Evolutionary conservation across 2,797 vertebrate species (phyloP), one percentile per base, ranked within the genome.

Genomic region (Sphaeramia orbicularis): DNA sequence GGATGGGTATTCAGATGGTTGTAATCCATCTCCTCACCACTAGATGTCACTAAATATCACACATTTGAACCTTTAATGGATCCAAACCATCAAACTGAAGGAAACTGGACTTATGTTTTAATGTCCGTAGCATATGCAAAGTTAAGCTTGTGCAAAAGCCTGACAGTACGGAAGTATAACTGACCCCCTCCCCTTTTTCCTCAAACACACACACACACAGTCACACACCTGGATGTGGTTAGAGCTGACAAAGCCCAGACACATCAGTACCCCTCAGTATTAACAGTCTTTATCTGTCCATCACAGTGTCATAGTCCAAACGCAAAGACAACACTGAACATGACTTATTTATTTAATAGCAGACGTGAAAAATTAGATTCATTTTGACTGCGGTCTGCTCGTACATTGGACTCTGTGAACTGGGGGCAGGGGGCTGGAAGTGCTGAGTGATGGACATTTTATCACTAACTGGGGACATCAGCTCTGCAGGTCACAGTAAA

Each of bases 401-500:
- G 40, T 57, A 16, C 21, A 43, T 14, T 43, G 9, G 14, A 43
- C 38, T 57, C 43, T 57, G 43, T 21, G 59, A 86, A 93, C 93
- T 92, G 92, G 91, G 92, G 92, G 94, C 93, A 86, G 92, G n/a
- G 92, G 85, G 84, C 88, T 86, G 92, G 92, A 92, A 90, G 92
- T 76, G 93, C 85, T 94, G 96, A 97, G 94, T 96, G 95, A 96
- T 94, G 91, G 95, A 94, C 94, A 88, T 94, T 96, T 96, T 94
- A 96, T 94, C 94, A 86, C 94, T 92, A 92, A 91, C 93, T 87
- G 87, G 95, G 96, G 96, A 95, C 95, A 81, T 81, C 87, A 84
- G 93, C 94, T 94, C 93, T 88, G 94, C 93, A 93, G 95, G 96
- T 96, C 95, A 94, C 93, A 88, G 87, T 86, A 93, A 95, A 94